phyloP scores from a whole-genome alignment of 1,140 invertebrate species.

The Ephestia elutella region DNA sequence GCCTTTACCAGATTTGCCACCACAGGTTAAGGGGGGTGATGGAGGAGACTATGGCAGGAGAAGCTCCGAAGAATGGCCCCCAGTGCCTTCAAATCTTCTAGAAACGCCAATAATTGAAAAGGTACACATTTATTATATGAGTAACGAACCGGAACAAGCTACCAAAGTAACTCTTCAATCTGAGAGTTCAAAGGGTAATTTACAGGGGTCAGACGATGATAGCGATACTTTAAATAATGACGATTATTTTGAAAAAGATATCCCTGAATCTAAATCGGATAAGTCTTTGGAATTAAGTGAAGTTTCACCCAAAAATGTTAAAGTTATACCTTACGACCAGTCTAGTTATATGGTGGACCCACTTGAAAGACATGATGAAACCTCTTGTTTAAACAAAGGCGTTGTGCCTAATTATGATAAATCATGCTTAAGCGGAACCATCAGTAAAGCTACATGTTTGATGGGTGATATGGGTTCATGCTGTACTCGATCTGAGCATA shows the following conservation, averaged over 20 bases:
- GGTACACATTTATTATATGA: constrained; percentile 89
- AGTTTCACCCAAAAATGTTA: constrained; percentile 32
- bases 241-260: constrained; percentile 68
- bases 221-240: constrained; percentile 77
- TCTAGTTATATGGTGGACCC: constrained; percentile 73
- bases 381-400: constrained; percentile 55
- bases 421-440: constrained; percentile 75
- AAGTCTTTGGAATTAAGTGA: constrained; percentile 39
- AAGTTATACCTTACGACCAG: constrained; percentile 69
- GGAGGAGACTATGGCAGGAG: constrained; percentile 57
- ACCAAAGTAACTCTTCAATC: constrained; percentile 81
- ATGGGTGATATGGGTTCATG: constrained; percentile 67
- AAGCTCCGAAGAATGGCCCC: constrained; percentile 85
- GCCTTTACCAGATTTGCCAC: constrained; percentile 80
- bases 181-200: constrained; percentile 75
- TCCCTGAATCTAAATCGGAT: constrained; percentile 60
- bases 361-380: constrained; percentile 59
- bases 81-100: constrained; percentile 82
- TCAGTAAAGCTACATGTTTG: constrained; percentile 74
- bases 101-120: constrained; percentile 82
- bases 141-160: constrained; percentile 80
- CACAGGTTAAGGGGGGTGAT: constrained; percentile 26
- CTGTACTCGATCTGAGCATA: constrained; percentile 64
- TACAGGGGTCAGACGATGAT: constrained; percentile 74
- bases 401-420: constrained; percentile 69